phyloP scores from a whole-genome alignment of 2,797 vertebrate genomes.

The Sebastes miniatus region DNA sequence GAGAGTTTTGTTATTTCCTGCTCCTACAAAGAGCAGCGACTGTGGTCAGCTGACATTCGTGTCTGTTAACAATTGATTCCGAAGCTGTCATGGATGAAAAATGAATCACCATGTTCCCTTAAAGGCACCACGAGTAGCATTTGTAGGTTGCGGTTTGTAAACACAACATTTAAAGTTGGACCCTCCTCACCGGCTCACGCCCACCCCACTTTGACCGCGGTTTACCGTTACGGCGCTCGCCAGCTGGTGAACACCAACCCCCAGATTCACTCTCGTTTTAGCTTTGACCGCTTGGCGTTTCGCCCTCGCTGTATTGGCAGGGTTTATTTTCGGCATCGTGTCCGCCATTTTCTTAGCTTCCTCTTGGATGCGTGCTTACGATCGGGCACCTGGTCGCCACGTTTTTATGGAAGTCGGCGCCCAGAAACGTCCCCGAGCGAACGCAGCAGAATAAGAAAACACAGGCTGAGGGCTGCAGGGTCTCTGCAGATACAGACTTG shows the following conservation, averaged over 20 bases:
- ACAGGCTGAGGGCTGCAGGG: background rate
- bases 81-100: background rate
- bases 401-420: background rate
- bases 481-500: background rate
- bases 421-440: background rate
- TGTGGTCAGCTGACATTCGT: background rate
- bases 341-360: background rate
- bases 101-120: background rate
- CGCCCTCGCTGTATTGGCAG: background rate
- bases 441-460: background rate
- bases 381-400: background rate
- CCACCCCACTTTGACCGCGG: no score
- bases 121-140: no score
- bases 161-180: background rate
- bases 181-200: background rate
- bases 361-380: background rate
- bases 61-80: background rate
- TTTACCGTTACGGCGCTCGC: background rate
- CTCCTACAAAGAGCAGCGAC: background rate
- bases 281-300: background rate
- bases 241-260: background rate
- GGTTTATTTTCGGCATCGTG: background rate
- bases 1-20: background rate
- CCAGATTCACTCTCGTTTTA: no score
- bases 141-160: background rate